A percentile compares a stretch with the other conserved stretches of the same genome.
These are phyloP conservation scores for Phylloscopus whistleri DNA, from an alignment of 2,113 vertebrate genomes.

Conservation along the genomic window DNA sequence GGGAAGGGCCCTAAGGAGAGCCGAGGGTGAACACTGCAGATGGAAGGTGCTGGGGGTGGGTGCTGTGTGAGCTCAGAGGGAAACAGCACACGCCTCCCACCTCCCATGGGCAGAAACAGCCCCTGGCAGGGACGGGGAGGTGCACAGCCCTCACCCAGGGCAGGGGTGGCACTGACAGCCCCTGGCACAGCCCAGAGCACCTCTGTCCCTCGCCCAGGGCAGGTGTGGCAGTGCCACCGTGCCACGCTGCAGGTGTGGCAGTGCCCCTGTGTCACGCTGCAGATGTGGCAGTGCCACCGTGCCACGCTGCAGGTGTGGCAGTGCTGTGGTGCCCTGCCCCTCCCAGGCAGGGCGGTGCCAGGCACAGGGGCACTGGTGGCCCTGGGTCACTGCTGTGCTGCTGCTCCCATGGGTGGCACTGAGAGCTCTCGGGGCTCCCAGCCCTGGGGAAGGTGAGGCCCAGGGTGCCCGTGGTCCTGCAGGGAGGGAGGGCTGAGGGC, in stretches of 20 bases:
- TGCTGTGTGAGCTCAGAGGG: background rate
- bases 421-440: background rate
- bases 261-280: too few relatives aligned
- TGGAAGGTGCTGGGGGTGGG: background rate
- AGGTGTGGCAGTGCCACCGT: too few relatives aligned
- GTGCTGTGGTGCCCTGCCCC: background rate
- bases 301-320: too few relatives aligned
- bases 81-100: background rate
- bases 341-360: background rate
- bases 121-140: background rate
- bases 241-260: too few relatives aligned
- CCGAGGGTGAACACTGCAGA: background rate
- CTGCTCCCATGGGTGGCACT: background rate
- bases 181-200: too few relatives aligned
- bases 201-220: too few relatives aligned
- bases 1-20: background rate
- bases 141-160: too few relatives aligned
- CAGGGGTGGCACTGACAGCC: too few relatives aligned
- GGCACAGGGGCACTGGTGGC: background rate
- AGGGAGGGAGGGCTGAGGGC: background rate
- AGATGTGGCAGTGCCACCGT: background rate
- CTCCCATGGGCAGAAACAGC: background rate
- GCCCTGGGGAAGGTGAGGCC: background rate
- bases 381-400: background rate
- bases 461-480: background rate